Conservation (phyloP, 2,888 invertebrate species). For the Nomada lathburiana region DNA sequence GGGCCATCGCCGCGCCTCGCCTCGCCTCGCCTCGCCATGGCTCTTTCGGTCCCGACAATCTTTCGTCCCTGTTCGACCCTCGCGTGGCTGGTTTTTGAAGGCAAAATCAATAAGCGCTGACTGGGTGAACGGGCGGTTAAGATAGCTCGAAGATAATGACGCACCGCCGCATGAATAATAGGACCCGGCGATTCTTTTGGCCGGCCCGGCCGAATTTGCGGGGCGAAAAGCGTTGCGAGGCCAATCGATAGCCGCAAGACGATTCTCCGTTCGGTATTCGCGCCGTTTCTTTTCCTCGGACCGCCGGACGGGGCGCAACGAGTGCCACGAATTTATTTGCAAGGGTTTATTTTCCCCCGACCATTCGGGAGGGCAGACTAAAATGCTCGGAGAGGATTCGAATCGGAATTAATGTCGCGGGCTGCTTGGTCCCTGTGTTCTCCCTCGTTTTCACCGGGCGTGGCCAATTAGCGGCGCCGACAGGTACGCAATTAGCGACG, state of each 20-base stretch:
- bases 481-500: background rate
- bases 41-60: background rate
- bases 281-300: background rate
- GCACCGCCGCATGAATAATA: constrained; percentile 53
- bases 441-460: background rate
- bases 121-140: constrained; percentile 49
- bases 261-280: background rate
- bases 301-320: background rate
- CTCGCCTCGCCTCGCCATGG: background rate
- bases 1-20: background rate
- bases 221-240: constrained; percentile 22
- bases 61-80: background rate
- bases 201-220: constrained; percentile 27
- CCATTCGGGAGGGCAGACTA: background rate
- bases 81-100: constrained; percentile 31
- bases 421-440: background rate
- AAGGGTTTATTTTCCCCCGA: background rate
- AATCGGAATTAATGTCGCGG: background rate
- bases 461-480: too few relatives aligned
- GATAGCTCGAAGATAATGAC: constrained; percentile 51
- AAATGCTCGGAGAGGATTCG: background rate
- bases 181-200: constrained; percentile 10
- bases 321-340: constrained; percentile 25
- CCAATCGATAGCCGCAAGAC: constrained; percentile 18
- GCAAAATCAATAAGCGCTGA: constrained; percentile 65